phyloP scores from a whole-genome alignment of 2,888 invertebrate species.

The Drosophila lutescens region DNA sequence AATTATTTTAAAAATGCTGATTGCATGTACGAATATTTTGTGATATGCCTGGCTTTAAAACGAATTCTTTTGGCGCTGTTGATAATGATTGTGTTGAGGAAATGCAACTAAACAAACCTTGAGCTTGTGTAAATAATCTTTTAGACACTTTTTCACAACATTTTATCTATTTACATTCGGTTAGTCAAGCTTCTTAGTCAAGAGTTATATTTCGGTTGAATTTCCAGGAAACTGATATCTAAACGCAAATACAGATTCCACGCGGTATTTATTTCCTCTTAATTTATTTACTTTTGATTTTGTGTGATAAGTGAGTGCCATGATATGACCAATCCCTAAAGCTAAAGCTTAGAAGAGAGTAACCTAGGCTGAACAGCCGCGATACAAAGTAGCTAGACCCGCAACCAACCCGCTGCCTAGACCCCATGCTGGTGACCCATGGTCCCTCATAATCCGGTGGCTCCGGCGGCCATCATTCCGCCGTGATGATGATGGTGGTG shows the following conservation, averaged over 20 bases:
- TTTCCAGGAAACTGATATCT: neutral
- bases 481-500: conserved; percentile 83
- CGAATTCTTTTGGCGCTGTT: too few species aligned
- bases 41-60: neutral
- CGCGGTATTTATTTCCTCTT: neutral
- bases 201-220: neutral
- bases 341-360: conserved; percentile 5
- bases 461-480: conserved; percentile 83
- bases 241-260: neutral
- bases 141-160: neutral
- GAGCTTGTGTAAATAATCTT: neutral
- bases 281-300: neutral
- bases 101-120: neutral
- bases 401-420: conserved; percentile 39
- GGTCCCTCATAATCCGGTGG: conserved; percentile 83
- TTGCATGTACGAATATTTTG: too few species aligned
- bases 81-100: neutral
- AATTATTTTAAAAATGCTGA: neutral
- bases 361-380: conserved; percentile 28
- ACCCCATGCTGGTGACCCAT: neutral
- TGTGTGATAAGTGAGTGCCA: conserved; percentile 11
- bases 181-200: neutral
- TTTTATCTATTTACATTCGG: neutral
- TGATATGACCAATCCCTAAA: conserved; percentile 4
- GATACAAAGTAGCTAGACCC: conserved; percentile 39